Base-by-base conservation (phyloP, 2,113 vertebrate genomes). In the Thalassoma bifasciatum region DNA sequence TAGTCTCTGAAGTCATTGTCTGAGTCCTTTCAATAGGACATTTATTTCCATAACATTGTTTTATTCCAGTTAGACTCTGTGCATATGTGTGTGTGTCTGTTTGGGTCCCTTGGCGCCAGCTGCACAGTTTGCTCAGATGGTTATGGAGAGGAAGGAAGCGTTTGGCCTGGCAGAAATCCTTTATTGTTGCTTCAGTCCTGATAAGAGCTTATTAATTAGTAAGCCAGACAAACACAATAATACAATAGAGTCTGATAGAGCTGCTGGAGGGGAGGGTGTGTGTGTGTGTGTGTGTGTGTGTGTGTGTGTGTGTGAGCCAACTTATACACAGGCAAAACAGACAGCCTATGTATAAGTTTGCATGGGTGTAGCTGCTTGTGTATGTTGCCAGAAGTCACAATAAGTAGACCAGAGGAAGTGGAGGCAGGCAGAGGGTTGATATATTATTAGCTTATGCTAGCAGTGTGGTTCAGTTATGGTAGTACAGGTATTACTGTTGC, bases 141-240 rank as follows among this genome's bases (percentile, higher is more conserved):
- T 56, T 17, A 12, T 11, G 1, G 73, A 56, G 42, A 1, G 88
- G 86, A 86, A 90, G 81, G 88, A 88, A 88, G 81, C 50, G 44
- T 22, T 81, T 24, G 14, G 16, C 66, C 72, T 46, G 56, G 76
- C 79, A 82, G 69, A 61, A 53, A 84, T 19, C 57, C 75, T 46
- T 81, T 62, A 87, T 87, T 85, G 77, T 87, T 89, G 74, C 54
- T 11, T 69, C 50, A 0, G 36, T 10, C 22, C 69, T 62, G 88
- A 89, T 89, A 87, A 87, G 81, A 60, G 6, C 5, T 71, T 66
- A 90, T 90, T 86, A 86, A 90, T 90, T 86, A 86, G 57, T 1
- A 0, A 21, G 11, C 30, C 1, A 23, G 3, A 84, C 26, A 66
- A 85, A 87, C 79, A 85, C 79, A 72, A 69, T 58, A 23, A 83